Conservation (phyloP, 2,888 invertebrate genomes). For the Sarcophaga subvicina region DNA sequence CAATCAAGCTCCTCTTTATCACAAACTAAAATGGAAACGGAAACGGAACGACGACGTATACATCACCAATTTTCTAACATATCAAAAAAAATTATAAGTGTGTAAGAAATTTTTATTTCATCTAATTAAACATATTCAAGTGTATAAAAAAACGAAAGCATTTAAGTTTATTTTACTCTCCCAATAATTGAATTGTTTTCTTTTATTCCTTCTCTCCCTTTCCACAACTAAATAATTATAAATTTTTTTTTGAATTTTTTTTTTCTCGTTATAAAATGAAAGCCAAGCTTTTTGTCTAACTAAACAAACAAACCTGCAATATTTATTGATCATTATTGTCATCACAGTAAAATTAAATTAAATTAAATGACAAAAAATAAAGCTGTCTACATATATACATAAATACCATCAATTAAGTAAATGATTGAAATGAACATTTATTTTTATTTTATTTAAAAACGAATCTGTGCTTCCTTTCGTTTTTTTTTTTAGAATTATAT, state of each 20-base stretch:
- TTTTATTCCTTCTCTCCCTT: background rate
- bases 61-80: slow-evolving; percentile 60
- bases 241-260: slow-evolving; percentile 1
- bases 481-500: slow-evolving; percentile 72
- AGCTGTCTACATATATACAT: background rate
- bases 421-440: slow-evolving; percentile 40
- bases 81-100: slow-evolving; percentile 35
- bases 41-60: background rate
- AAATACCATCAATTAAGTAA: slow-evolving; percentile 55
- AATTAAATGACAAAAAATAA: slow-evolving; percentile 50
- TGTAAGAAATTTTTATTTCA: background rate
- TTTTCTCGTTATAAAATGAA: slow-evolving; percentile 43
- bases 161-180: background rate
- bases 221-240: too few species aligned
- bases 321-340: slow-evolving; percentile 53
- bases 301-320: slow-evolving; percentile 52
- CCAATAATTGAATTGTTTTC: too few species aligned
- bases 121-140: background rate
- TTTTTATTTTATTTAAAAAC: slow-evolving; percentile 69
- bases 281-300: slow-evolving; percentile 60
- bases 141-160: background rate
- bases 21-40: background rate
- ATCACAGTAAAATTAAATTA: slow-evolving; percentile 56
- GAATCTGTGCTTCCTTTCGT: slow-evolving; percentile 80
- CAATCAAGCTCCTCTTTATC: slow-evolving; percentile 20